Conservation (phyloP, 2,113 vertebrate species). For the Baryphthengus martii region DNA sequence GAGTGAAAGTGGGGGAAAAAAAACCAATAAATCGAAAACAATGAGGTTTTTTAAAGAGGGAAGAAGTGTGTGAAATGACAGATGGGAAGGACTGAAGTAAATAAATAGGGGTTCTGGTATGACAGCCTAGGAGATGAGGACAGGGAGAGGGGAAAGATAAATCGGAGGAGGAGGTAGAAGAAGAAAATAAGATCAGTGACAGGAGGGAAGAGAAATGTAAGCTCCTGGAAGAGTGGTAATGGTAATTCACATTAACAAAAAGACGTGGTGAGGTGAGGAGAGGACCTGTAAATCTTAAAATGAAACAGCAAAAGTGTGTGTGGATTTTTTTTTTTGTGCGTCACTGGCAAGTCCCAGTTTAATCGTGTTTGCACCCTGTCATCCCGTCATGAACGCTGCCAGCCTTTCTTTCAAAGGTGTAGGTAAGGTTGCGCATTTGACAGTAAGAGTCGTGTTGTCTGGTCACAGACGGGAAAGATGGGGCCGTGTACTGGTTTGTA, state of each 20-base stretch:
- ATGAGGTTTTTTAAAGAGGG: not conserved
- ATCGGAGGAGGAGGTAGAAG: fast-evolving
- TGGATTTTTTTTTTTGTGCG: not conserved
- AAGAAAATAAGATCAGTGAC: not conserved
- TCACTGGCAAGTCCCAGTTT: not conserved
- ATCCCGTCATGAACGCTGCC: fast-evolving
- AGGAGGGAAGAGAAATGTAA: not conserved
- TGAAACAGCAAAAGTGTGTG: fast-evolving
- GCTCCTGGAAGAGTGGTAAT: not conserved
- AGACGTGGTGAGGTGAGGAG: not conserved
- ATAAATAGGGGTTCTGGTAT: not conserved
- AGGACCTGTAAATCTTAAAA: not conserved
- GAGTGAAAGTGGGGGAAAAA: not conserved
- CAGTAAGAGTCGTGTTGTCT: not conserved
- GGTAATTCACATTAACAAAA: not conserved
- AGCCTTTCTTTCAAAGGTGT: not conserved
- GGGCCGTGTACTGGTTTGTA: not conserved
- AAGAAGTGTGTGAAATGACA: not conserved
- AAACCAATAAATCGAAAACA: not conserved
- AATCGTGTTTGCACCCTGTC: fast-evolving
- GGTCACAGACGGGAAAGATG: not conserved
- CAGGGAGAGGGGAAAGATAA: not conserved
- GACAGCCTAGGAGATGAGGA: not conserved
- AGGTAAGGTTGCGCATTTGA: not conserved
- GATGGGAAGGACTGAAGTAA: not conserved